Conservation (phyloP, 2,113 vertebrate genomes). For the Platichthys flesus region DNA sequence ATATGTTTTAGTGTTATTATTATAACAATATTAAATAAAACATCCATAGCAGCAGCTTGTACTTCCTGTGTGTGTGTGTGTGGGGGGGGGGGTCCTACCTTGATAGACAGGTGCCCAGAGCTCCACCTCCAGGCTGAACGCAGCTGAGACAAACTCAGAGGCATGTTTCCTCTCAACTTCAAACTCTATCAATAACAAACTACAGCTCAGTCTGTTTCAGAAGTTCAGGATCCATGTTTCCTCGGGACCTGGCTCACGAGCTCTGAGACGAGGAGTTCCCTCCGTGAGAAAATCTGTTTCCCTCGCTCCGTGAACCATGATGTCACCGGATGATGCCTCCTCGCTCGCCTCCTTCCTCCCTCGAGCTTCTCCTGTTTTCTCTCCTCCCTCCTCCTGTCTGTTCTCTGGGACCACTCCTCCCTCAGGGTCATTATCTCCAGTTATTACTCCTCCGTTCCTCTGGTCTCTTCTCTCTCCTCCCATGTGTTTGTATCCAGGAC, state of each 20-base stretch:
- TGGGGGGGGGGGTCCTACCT: constrained; percentile 68
- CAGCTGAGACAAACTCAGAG: constrained; percentile 56
- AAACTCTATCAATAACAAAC: no score
- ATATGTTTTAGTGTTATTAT: no score
- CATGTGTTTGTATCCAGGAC: no score
- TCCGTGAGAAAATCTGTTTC: constrained; percentile 6
- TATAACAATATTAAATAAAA: no score
- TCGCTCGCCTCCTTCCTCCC: constrained; percentile 26
- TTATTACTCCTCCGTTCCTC: constrained; percentile 17
- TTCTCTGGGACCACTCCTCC: constrained; percentile 55
- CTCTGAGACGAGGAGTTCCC: not conserved
- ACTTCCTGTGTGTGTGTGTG: constrained; percentile 5
- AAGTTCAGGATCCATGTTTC: no score
- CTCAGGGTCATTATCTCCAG: constrained; percentile 59
- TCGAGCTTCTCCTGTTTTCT: constrained; percentile 9
- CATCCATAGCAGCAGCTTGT: not conserved
- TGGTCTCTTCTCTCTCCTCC: not conserved
- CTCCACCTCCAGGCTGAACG: constrained; percentile 72
- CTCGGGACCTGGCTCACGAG: not conserved
- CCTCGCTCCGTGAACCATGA: constrained; percentile 13
- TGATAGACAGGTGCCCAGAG: constrained; percentile 64
- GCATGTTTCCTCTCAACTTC: constrained; percentile 47
- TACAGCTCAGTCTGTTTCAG: no score
- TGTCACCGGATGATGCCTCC: constrained; percentile 4
- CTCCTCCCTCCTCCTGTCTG: constrained; percentile 25